Base-by-base conservation (phyloP, 2,888 invertebrate species). In the Euzophera pinguis region DNA sequence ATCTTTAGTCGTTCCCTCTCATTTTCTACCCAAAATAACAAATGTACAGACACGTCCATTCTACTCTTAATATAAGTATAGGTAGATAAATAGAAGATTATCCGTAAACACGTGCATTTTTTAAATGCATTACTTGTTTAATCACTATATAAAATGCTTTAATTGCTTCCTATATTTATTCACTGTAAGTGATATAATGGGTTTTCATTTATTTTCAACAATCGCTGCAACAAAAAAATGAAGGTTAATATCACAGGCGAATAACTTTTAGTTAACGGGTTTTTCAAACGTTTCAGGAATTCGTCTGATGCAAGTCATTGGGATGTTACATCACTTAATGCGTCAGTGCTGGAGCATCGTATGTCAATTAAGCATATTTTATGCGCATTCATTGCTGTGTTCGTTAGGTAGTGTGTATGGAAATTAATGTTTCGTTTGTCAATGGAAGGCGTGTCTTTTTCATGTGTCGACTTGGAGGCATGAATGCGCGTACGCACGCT, bases 271-370 rank as follows among this genome's bases (percentile, higher is more conserved):
- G 67, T 62, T 56, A 63, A 65, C 64, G 66, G 64, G 60, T 57
- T 57, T 51, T 67, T 72, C 68, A 71, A 73, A 73, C 62, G 71
- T 70, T 70, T 70, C 63, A 65, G 68, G 75, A 78, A 84, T 79
- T 74, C 57, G 81, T 79, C 84, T 88, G 72, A 71, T 73, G 87
- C 72, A 87, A 89, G 74, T 77, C 76, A 77, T 63, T 54, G 48
- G 52, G 62, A 64, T 78, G 68, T 89, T 88, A 82, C 88, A 88
- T 88, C 89, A 89, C 75, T 65, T 70, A 65, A 55, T 66, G 65
- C 71, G 67, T 71, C 71, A 73, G 63, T 65, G 63, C 55, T 52
- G 54, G 45, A 39, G 10, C 39, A 55, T 50, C 45, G 53, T 45
- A 39, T 42, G 54, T 57, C 56, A 53, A 54, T 57, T 55, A 53